phyloP scores from a whole-genome alignment of 92 coral and sea anemone genomes.

The Pocillopora grandis region DNA sequence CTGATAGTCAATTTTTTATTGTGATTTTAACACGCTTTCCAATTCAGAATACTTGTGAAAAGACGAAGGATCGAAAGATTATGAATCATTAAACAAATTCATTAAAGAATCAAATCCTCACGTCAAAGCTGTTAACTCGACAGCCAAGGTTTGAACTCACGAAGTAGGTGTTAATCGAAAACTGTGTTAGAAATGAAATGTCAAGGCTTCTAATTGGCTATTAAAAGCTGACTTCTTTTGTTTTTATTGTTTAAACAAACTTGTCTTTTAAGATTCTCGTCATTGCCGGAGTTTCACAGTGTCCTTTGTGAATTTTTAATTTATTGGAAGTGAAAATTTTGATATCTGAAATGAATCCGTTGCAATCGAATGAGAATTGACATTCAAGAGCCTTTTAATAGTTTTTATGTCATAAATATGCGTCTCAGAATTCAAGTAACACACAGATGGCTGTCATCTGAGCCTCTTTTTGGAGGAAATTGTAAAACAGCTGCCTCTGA shows the following conservation, averaged over 20 bases:
- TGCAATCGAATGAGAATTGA: neutral
- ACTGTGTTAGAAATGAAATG: neutral
- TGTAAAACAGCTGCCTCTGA: neutral
- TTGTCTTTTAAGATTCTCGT: constrained; percentile 12
- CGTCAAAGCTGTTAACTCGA: neutral
- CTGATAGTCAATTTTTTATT: neutral
- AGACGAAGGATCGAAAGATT: constrained; percentile 6
- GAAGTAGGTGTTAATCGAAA: constrained; percentile 7
- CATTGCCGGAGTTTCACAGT: neutral
- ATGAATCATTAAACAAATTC: constrained; percentile 7
- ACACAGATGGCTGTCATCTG: neutral
- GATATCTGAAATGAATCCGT: neutral
- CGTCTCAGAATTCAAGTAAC: neutral
- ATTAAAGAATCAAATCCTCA: neutral
- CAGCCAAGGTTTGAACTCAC: neutral
- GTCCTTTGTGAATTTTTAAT: neutral
- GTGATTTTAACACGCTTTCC: neutral
- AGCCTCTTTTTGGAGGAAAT: neutral
- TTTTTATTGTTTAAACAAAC: neutral
- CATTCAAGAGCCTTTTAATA: neutral
- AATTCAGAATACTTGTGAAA: neutral
- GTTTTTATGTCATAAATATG: neutral
- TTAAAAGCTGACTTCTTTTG: neutral
- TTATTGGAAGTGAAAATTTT: neutral
- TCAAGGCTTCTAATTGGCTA: constrained; percentile 21